A percentile compares a stretch with the other conserved stretches of the same genome.
Evolutionary conservation across 2,113 vertebrate genomes (phyloP).

Genomic region (Engraulis encrasicolus): DNA sequence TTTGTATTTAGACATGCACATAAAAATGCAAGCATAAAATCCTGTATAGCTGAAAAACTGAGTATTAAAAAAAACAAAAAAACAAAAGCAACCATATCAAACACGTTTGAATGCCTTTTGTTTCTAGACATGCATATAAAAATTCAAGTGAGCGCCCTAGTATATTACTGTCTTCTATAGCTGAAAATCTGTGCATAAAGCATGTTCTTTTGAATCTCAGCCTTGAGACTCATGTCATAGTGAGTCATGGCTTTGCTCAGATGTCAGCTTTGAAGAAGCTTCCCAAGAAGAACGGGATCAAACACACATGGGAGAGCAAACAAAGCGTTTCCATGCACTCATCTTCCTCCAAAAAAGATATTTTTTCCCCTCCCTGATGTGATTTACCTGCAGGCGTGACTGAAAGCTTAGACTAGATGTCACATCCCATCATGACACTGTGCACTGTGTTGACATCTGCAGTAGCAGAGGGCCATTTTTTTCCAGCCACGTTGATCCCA

Average conservation of each 20-base stretch:
- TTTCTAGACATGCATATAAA: neutral
- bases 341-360: neutral
- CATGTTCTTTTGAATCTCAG: neutral
- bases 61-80: too few relatives aligned
- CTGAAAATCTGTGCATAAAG: neutral
- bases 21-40: too few relatives aligned
- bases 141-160: neutral
- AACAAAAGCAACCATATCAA: too few relatives aligned
- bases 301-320: neutral
- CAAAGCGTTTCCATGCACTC: neutral
- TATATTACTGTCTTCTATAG: neutral
- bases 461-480: neutral
- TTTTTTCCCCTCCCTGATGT: neutral
- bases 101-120: too few relatives aligned
- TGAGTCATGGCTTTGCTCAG: neutral
- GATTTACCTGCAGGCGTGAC: constrained; percentile 16
- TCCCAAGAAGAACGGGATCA: neutral
- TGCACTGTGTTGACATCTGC: neutral
- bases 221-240: neutral
- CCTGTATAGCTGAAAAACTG: too few relatives aligned
- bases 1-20: constrained; percentile 8
- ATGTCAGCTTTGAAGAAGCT: neutral
- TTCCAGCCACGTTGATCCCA: neutral
- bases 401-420: neutral
- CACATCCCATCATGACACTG: neutral